Evolutionary conservation across 1,140 invertebrate genomes (phyloP).

Genomic region (Ectropis grisescens): DNA sequence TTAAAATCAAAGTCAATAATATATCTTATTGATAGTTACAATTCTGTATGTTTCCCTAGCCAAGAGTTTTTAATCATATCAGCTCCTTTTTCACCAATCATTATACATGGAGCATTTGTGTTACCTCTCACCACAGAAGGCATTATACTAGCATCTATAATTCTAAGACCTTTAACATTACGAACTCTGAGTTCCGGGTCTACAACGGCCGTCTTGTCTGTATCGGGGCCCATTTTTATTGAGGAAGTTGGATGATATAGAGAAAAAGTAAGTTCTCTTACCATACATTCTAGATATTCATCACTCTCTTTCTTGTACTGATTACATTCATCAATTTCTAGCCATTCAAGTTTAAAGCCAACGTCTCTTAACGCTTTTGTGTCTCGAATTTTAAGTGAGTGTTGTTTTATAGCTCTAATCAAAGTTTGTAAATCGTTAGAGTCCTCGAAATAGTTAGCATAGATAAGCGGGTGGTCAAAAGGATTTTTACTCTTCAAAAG

Average conservation of each 20-base stretch:
- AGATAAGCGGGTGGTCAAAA: background rate
- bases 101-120: slow-evolving; percentile 83
- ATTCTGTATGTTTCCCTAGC: slow-evolving; percentile 23
- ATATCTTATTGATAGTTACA: too few relatives aligned
- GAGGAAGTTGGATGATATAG: slow-evolving; percentile 77
- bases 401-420: slow-evolving; percentile 67
- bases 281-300: slow-evolving; percentile 69
- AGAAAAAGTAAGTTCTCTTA: slow-evolving; percentile 53
- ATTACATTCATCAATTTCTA: slow-evolving; percentile 49
- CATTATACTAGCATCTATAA: slow-evolving; percentile 87
- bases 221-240: slow-evolving; percentile 80
- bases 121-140: slow-evolving; percentile 80
- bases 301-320: slow-evolving; percentile 46
- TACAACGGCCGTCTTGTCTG: slow-evolving; percentile 75
- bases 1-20: too few relatives aligned
- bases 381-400: slow-evolving; percentile 52
- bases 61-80: slow-evolving; percentile 78
- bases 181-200: slow-evolving; percentile 78
- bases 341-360: slow-evolving; percentile 40
- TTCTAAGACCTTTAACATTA: slow-evolving; percentile 77
- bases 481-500: background rate
- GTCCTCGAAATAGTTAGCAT: slow-evolving; percentile 51
- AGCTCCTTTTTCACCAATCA: slow-evolving; percentile 84
- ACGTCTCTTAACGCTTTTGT: slow-evolving; percentile 59
- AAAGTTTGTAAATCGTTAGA: slow-evolving; percentile 67